These are phyloP conservation scores for Pantherophis guttatus DNA, from an alignment of 2,113 vertebrate genomes.

Conservation along the genomic window DNA sequence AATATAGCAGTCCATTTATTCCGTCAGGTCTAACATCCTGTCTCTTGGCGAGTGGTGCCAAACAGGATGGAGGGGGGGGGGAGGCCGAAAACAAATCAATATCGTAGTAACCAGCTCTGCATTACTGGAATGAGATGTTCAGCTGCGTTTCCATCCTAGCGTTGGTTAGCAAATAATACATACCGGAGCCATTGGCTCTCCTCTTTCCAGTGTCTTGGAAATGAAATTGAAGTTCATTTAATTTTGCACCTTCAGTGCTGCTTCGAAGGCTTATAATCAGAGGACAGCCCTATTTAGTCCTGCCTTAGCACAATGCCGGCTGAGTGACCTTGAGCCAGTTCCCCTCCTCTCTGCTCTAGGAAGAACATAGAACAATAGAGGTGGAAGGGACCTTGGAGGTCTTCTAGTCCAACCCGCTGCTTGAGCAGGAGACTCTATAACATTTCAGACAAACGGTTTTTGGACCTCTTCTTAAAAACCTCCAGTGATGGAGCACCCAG, in stretches of 20 bases:
- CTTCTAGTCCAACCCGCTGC: too few relatives aligned
- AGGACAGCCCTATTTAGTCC: background rate
- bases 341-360: rapidly evolving
- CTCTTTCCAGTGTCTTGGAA: background rate
- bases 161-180: background rate
- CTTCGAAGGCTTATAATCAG: background rate
- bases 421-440: too few relatives aligned
- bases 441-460: too few relatives aligned
- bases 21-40: conserved; percentile 16
- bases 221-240: background rate
- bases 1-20: conserved; percentile 26
- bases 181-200: background rate
- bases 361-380: background rate
- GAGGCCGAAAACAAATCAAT: conserved; percentile 23
- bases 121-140: conserved; percentile 24
- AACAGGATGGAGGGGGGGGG: background rate
- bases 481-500: too few relatives aligned
- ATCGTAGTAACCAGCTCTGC: conserved; percentile 18
- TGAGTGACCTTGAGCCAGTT: background rate
- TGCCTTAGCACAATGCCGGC: background rate
- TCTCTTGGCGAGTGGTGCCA: conserved; percentile 15
- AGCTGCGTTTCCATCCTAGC: conserved; percentile 5
- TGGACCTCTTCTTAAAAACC: too few relatives aligned
- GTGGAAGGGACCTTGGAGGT: too few relatives aligned
- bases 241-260: background rate